phyloP scores from a whole-genome alignment of 1,140 invertebrate genomes.

The Papilio machaon region DNA sequence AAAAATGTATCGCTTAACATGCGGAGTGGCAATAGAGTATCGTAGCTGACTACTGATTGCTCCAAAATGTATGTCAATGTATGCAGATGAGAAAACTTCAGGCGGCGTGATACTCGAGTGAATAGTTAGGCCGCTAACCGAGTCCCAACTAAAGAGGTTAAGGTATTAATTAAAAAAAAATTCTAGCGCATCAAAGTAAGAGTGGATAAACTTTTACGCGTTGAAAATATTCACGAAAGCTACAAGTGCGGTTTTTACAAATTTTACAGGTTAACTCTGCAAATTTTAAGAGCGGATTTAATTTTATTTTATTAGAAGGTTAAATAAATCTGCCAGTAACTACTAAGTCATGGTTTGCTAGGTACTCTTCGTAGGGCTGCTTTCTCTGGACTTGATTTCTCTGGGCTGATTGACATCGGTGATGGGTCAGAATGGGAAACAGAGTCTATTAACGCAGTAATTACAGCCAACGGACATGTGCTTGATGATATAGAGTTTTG shows the following conservation, averaged over 20 bases:
- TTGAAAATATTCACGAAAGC: background rate
- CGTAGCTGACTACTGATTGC: background rate
- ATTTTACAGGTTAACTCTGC: background rate
- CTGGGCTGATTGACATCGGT: too few species aligned
- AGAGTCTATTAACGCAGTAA: too few species aligned
- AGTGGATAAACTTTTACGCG: constrained; percentile 16
- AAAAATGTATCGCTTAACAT: background rate
- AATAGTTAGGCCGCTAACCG: constrained; percentile 7
- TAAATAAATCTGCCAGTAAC: too few species aligned
- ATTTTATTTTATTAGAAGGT: too few species aligned
- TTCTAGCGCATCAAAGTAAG: constrained; percentile 5
- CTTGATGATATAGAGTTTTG: too few species aligned
- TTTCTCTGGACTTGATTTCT: too few species aligned
- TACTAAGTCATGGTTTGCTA: too few species aligned
- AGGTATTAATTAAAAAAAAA: constrained; percentile 7
- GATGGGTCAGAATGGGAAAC: too few species aligned
- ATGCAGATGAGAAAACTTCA: constrained; percentile 26
- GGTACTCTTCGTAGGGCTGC: too few species aligned
- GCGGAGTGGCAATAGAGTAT: background rate
- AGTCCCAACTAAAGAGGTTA: background rate
- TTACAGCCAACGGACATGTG: too few species aligned
- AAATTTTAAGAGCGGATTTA: too few species aligned
- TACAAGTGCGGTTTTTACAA: background rate
- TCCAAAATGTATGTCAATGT: constrained; percentile 22
- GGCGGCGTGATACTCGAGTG: background rate